Evolutionary conservation across 1,140 invertebrate genomes (phyloP).

Genomic region (Thalassaphorura encarpata): DNA sequence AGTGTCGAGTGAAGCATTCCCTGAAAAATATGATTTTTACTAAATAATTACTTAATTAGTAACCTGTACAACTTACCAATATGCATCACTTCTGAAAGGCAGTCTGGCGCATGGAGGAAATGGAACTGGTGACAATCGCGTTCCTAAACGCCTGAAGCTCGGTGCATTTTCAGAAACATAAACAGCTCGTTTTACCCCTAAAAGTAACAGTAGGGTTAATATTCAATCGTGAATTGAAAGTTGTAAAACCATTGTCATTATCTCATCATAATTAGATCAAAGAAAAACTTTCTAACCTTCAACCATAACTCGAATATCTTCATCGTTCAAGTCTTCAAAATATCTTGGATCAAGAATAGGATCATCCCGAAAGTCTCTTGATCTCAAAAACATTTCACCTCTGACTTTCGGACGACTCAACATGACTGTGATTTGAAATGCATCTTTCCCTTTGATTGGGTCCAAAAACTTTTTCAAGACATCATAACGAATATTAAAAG

Average conservation of each 20-base stretch:
- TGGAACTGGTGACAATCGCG: slow-evolving; percentile 25
- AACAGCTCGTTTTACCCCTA: slow-evolving; percentile 27
- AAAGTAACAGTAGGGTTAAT: not conserved
- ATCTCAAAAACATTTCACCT: slow-evolving; percentile 24
- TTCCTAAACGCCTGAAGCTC: slow-evolving; percentile 16
- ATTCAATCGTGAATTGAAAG: not conserved
- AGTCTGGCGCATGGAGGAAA: slow-evolving; percentile 16
- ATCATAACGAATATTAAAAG: slow-evolving; percentile 29
- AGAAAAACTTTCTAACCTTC: slow-evolving; percentile 19
- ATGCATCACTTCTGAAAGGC: slow-evolving; percentile 18
- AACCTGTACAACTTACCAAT: slow-evolving; percentile 15
- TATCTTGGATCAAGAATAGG: slow-evolving; percentile 27
- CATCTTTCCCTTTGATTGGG: slow-evolving; percentile 27
- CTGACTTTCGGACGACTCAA: slow-evolving; percentile 29
- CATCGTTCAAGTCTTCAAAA: slow-evolving; percentile 27
- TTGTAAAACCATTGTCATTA: not conserved
- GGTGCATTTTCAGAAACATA: slow-evolving; percentile 31
- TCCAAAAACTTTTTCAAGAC: slow-evolving; percentile 28
- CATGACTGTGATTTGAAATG: slow-evolving; percentile 33
- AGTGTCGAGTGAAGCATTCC: slow-evolving; percentile 29
- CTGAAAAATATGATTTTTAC: slow-evolving; percentile 16
- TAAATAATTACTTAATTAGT: not conserved
- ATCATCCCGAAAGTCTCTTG: slow-evolving; percentile 23
- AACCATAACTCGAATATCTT: slow-evolving; percentile 31
- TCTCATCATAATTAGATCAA: too few species aligned